Base-by-base conservation (phyloP, 1,140 invertebrate species). In the Protaetia brevitarsis region DNA sequence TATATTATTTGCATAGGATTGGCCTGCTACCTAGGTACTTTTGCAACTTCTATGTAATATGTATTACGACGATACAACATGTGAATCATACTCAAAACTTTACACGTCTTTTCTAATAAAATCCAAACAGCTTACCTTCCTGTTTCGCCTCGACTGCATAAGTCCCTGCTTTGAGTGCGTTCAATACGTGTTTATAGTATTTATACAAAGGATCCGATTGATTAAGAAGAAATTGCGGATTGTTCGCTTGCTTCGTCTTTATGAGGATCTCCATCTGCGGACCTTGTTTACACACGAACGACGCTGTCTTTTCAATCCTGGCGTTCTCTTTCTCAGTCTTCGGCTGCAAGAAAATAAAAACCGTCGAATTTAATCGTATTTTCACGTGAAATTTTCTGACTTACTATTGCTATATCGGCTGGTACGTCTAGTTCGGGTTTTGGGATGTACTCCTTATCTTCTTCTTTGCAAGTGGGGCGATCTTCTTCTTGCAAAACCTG, bases 221-320 rank as follows among this genome's bases (percentile, higher is more conserved):
- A 34, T 92, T 90, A 16, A 99, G 82, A 58, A 89, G 83, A 82
- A 99, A 99, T 79, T 96, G 93, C 1, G 88, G 83, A 82, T 99
- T 99, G 70, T 90, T 88, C 0, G 92, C 85, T 79, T 99, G 97
- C 80, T 98, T 99, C 6, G 95, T 93, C 82, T 98, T 98, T 63
- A 99, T 89, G 0, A 99, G 84, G 63, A 99, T 97, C 82, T 99
- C 97, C 96, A 99, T 98, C 82, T 99, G 97, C 28, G 88, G 84
- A 0, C 96, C 97, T 78, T 98, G 95, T 41, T 86, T 83, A 66
- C 91, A 90, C 68, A 99, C 94, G 82, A 99, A 99, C 58, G 88
- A 81, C 0, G 97, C 96, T 0, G 97, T 99, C 81, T 96, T 98
- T 77, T 97, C 94, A 74, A 99, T 98, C 62, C 98, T 94, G 3